These are phyloP conservation scores for Melanotaenia trifasciata DNA, from an alignment of 2,797 vertebrate species.

Conservation along the genomic window DNA sequence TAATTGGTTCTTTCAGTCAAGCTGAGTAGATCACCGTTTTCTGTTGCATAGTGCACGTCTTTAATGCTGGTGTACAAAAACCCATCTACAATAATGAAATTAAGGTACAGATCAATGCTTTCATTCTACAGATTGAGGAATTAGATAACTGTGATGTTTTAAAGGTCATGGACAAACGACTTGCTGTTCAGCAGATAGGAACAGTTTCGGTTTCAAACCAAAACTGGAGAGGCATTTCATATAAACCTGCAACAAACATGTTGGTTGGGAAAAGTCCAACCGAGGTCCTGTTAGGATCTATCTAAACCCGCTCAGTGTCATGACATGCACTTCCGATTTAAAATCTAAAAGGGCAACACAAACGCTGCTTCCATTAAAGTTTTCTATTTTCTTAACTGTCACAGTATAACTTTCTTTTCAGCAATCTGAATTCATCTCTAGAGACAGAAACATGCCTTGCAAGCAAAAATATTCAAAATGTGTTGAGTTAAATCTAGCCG, in stretches of 20 bases:
- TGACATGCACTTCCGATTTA: neutral
- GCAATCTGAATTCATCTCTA: neutral
- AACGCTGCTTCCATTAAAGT: neutral
- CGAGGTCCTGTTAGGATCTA: conserved; percentile 26
- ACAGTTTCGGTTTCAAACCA: neutral
- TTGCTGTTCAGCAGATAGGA: neutral
- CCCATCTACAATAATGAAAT: neutral
- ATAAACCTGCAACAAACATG: neutral
- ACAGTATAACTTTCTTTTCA: neutral
- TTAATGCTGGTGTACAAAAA: neutral
- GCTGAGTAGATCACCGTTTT: too few species aligned
- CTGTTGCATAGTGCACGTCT: neutral
- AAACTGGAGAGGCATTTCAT: neutral
- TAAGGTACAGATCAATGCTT: neutral
- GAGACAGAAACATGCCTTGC: neutral
- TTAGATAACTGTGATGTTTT: neutral
- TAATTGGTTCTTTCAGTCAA: too few species aligned
- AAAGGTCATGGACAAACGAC: conserved; percentile 2
- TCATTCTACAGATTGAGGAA: neutral
- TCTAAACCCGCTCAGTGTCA: conserved; percentile 14
- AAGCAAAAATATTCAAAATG: neutral
- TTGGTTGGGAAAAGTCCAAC: conserved; percentile 13
- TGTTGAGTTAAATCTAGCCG: too few species aligned
- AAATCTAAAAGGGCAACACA: neutral
- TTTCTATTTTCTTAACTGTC: neutral